These are phyloP conservation scores for Alsophila aescularia DNA, from an alignment of 2,888 invertebrate species.

Conservation along the genomic window DNA sequence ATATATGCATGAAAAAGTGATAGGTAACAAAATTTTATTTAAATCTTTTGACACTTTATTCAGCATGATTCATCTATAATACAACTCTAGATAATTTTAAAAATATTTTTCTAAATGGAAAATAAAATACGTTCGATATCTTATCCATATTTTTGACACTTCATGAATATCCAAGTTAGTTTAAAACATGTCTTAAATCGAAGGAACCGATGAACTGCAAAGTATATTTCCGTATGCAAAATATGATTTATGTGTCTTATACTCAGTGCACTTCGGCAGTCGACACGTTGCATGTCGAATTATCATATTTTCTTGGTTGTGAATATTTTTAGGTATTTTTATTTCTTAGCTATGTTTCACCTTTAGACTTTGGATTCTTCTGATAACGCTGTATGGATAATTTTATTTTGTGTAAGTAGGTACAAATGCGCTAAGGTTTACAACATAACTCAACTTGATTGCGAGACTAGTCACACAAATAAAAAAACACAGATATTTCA, in stretches of 20 bases:
- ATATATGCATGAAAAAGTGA: no score
- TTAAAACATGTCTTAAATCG: constrained; percentile 65
- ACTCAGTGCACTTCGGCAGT: constrained; percentile 36
- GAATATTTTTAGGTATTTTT: background rate
- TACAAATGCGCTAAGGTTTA: no score
- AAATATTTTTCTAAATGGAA: constrained; percentile 4
- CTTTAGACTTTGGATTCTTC: no score
- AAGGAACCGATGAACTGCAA: constrained; percentile 66
- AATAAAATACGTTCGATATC: constrained; percentile 16
- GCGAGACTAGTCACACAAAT: no score
- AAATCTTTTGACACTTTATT: no score
- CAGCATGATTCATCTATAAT: background rate
- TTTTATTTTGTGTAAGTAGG: no score
- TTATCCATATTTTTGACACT: constrained; percentile 29
- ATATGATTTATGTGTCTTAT: constrained; percentile 74
- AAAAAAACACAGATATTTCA: no score
- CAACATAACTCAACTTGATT: no score
- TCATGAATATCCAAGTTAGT: constrained; percentile 39
- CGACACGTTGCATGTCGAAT: constrained; percentile 50
- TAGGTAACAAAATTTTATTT: no score
- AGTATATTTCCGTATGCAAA: constrained; percentile 64
- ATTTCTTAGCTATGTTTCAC: no score
- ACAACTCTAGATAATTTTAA: background rate
- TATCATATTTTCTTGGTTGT: constrained; percentile 38
- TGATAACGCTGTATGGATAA: no score